Evolutionary conservation across 2,888 invertebrate genomes (phyloP).

Genomic region (Volucella inanis): DNA sequence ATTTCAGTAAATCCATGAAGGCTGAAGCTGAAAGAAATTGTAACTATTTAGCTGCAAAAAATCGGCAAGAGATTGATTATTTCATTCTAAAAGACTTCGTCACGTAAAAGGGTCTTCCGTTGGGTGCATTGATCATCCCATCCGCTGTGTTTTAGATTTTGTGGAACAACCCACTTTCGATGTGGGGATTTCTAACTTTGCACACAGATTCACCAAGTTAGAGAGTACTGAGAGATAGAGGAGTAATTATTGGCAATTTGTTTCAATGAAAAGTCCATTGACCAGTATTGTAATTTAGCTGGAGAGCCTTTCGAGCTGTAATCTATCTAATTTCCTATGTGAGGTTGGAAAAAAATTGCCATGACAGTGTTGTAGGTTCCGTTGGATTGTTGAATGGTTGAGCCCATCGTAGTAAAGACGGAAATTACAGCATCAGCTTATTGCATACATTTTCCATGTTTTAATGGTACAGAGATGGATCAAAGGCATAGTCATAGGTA

Average conservation of each 20-base stretch:
- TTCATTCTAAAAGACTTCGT: constrained; percentile 44
- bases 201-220: not conserved
- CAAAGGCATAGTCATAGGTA: constrained; percentile 13
- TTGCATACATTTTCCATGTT: constrained; percentile 21
- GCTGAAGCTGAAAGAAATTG: constrained; percentile 58
- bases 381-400: constrained; percentile 42
- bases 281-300: constrained; percentile 49
- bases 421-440: constrained; percentile 57
- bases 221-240: constrained; percentile 42
- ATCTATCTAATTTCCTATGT: constrained; percentile 60
- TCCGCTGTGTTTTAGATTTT: constrained; percentile 11
- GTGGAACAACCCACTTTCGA: constrained; percentile 47
- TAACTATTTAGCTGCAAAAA: constrained; percentile 64
- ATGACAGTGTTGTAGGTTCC: constrained; percentile 43
- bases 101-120: constrained; percentile 71
- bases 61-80: constrained; percentile 69
- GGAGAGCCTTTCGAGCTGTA: constrained; percentile 34
- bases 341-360: constrained; percentile 46
- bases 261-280: constrained; percentile 71
- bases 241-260: constrained; percentile 71
- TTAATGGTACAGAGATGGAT: constrained; percentile 32
- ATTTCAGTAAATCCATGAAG: not conserved
- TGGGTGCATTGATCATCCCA: constrained; percentile 53
- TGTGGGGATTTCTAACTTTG: constrained; percentile 14
- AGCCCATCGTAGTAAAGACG: constrained; percentile 23